Evolutionary conservation across 1,140 invertebrate genomes (phyloP), one percentile per base, ranked within the genome.

Genomic region (Trypoxylus dichotomus): DNA sequence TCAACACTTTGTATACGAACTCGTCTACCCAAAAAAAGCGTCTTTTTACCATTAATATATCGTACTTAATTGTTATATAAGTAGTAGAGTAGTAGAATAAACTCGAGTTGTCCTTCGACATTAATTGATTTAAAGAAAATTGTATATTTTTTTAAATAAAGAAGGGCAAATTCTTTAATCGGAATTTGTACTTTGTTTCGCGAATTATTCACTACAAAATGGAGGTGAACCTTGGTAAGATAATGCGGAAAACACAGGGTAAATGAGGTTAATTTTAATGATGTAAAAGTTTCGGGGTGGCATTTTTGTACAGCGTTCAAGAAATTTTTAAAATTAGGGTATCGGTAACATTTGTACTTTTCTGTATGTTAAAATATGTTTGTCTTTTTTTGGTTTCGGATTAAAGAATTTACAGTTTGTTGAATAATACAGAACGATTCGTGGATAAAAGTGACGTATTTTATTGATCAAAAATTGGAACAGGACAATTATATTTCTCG

Each of bases 1-100:
- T 60, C 77, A 78, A 79, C 73, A 77, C 78, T 63, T 80, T 80
- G 79, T 77, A 72, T 77, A 77, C 79, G 60, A 79, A 41, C 79
- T 68, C 24, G 24, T 29, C 60, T 68, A 68, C 60, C 24, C 60
- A 68, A 68, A 68, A 24, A 68, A 68, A 68, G 60, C 60, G 60
- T 68, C 10, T 37, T 37, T 37, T 37, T 37, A 37, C 32, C 32
- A 7, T 54, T 54, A 54, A 15, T 54, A 54, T 54, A 54, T 54
- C 47, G 19, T 54, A 47, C 43, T 47, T 63, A 68, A 68, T 68
- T 2, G 75, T 75, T 60, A 71, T 74, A 76, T 76, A 72, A 74
- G 75, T 76, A 72, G 8, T 42, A 78, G 32, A 37, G 32, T 37
- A 37, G 3, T 37, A 37, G 32, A 37, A 68, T 75, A 71, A 74